Evolutionary conservation across 1,140 invertebrate species (phyloP).

Genomic region (Aradophagus sp.): DNA sequence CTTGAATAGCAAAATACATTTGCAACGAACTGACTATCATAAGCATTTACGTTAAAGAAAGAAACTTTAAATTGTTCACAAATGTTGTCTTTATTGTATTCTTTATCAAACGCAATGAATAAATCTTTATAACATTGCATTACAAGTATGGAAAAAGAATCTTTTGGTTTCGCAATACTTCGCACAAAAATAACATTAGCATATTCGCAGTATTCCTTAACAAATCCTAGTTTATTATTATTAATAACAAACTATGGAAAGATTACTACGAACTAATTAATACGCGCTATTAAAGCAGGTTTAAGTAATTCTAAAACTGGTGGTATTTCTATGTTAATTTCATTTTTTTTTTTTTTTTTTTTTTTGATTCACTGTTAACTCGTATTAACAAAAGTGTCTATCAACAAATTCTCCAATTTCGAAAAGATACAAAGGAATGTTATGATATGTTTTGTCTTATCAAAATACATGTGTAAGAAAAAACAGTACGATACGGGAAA

Average conservation of each 20-base stretch:
- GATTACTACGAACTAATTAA: conserved; percentile 36
- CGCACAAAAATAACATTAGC: conserved; percentile 44
- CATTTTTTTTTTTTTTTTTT: too few relatives aligned
- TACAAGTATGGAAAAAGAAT: conserved; percentile 23
- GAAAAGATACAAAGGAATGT: conserved; percentile 31
- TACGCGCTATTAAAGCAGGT: conserved; percentile 47
- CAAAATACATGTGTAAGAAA: too few relatives aligned
- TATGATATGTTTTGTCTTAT: conserved; percentile 48
- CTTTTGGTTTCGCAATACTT: conserved; percentile 58
- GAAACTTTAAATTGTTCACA: conserved; percentile 26
- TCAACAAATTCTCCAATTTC: conserved; percentile 32
- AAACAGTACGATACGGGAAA: too few relatives aligned
- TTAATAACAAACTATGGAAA: conserved; percentile 50
- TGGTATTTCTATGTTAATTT: too few relatives aligned
- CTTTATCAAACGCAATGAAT: conserved; percentile 60
- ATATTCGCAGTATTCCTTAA: conserved; percentile 41
- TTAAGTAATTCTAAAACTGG: conserved; percentile 42
- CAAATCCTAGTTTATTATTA: conserved; percentile 32
- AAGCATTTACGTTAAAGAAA: conserved; percentile 4
- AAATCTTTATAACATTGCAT: conserved; percentile 23
- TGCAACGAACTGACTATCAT: too few relatives aligned
- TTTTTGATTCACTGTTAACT: conserved; percentile 35
- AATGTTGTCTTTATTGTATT: conserved; percentile 55
- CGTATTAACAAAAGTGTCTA: conserved; percentile 12
- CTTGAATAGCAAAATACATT: too few relatives aligned